Base-by-base conservation (phyloP, 2,888 invertebrate species). In the Linnaemya vulpina region DNA sequence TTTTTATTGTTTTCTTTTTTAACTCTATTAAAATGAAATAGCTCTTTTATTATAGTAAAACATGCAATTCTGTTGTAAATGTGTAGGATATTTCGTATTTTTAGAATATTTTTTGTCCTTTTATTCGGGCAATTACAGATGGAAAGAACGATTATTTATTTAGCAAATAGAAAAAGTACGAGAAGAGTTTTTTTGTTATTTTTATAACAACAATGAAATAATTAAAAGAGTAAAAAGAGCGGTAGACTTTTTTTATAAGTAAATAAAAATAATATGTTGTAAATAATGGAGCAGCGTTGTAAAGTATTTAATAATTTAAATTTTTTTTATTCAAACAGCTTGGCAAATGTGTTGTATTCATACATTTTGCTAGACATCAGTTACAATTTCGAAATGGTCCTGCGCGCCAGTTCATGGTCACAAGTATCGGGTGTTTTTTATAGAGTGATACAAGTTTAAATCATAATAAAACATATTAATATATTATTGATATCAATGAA, bases 61-160 rank as follows among this genome's bases (percentile, higher is more conserved):
- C 80, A 81, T 74, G 80, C 67, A 40, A 80, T 35, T 49, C 51
- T 68, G 10, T n/a, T 51, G 8, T 20, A 25, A 7, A 11, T 17
- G 51, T 7, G 25, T 51, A 35, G 38, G 35, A 65, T 46, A 30
- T 73, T 30, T 8, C 40, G 49, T 49, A 74, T 67, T 74, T 67
- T 80, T 80, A 65, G 63, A 78, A 67, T 63, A 20, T 13, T 80
- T 62, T 58, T 58, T 22, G 11, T 43, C 3, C 17, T 22, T 15
- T 58, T 38, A 10, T 58, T 58, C 46, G 4, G 8, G 3, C 58
- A 76, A 67, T 70, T 70, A 40, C 51, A 46, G 20, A 62, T 62
- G 68, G 51, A 68, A 70, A 7, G 62, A 13, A 13, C 22, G 68
- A 78, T 62, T 70, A 70, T 62, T 70, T 38, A 22, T 17, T 68